Evolutionary conservation across 2,888 invertebrate species (phyloP), one percentile per base, ranked within the genome.

Genomic region (Aromia moschata): DNA sequence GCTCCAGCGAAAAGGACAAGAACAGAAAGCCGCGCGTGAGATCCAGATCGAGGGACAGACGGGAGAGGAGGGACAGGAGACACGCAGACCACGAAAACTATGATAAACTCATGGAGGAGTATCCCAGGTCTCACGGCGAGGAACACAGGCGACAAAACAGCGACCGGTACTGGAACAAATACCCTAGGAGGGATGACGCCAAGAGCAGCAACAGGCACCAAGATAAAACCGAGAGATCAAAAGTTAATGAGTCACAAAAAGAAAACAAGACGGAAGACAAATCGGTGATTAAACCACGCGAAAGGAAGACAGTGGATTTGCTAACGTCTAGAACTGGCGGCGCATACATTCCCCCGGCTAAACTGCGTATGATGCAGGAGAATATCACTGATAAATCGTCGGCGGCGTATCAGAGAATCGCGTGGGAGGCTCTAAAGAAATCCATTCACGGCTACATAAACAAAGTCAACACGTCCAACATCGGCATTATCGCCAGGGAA

Each of bases 361-460:
- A 93, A 75, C 83, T 99, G 36, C 86, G 93, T 15, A 86, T 97
- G 87, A 94, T 98, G 94, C 98, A 98, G 81, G 93, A 92, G 0
- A 91, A 93, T 79, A 96, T 98, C 49, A 94, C 93, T 0, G 98
- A 99, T 75, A 99, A 99, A 83, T 86, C 90, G n/a, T 94, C 96
- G 61, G 88, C 90, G 16, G 94, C 94, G 1, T 99, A 94, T 81
- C 99, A 99, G 79, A 85, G 98, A 68, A 89, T 99, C 45, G 93
- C 98, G 1, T 99, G 99, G 99, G 98, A 99, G 83, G 96, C 97
- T 0, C 82, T 99, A 15, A 99, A 99, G 79, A 99, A 99, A 80
- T 97, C 96, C 5, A 93, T 99, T 65, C 97, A 98, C 75, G 99
- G 99, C 70, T 91, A 93, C 69, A 96, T 99, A 58, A 99, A 99